phyloP scores from a whole-genome alignment of 1,140 invertebrate genomes.

The Drosophila albomicans region DNA sequence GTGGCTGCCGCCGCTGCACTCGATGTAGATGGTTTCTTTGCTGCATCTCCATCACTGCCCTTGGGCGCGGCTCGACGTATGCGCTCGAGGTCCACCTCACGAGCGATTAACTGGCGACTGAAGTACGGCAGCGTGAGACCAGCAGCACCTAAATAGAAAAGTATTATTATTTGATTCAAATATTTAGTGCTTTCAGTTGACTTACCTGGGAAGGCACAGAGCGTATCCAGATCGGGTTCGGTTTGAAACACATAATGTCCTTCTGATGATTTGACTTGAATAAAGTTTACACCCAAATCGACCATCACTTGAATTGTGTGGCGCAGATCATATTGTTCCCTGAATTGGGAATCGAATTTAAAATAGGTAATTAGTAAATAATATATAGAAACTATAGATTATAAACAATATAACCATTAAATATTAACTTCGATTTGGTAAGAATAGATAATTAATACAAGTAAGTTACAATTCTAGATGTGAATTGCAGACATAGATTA shows the following conservation, averaged over 20 bases:
- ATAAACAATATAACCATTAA: no score
- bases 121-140: constrained; percentile 86
- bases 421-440: no score
- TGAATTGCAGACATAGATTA: no score
- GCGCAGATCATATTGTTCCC: constrained; percentile 90
- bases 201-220: constrained; percentile 70
- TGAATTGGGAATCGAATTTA: constrained; percentile 58
- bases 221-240: constrained; percentile 89
- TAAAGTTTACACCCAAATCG: constrained; percentile 94
- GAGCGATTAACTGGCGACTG: constrained; percentile 91
- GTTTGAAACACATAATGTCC: constrained; percentile 92
- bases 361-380: not conserved
- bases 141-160: constrained; percentile 48
- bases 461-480: no score
- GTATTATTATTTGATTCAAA: not conserved
- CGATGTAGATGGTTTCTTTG: constrained; percentile 20
- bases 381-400: no score
- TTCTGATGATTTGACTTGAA: constrained; percentile 91
- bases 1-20: constrained; percentile 15
- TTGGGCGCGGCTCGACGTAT: constrained; percentile 86
- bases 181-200: not conserved
- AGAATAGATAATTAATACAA: no score
- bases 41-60: constrained; percentile 12
- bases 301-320: constrained; percentile 94
- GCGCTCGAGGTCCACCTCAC: constrained; percentile 91